Base-by-base conservation (phyloP, 2,888 invertebrate genomes). In the Athalia cordata region DNA sequence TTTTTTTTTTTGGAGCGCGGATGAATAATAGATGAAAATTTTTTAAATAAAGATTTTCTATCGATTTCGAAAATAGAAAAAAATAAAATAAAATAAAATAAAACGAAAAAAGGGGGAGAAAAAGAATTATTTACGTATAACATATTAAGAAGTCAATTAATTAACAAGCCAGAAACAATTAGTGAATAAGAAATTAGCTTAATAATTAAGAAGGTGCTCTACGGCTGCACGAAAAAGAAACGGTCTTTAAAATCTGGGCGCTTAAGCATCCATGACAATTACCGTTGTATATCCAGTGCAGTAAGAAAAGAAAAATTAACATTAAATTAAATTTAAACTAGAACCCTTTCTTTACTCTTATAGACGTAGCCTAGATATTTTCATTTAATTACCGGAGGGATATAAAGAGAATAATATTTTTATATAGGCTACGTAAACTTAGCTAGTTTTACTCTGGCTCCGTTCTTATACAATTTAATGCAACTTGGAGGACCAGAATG, bases 201-300 rank as follows among this genome's bases (percentile, higher is more conserved):
- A 72, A 72, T 29, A 29, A 29, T 29, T 29, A 29, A 29, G 29
- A 29, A 29, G 29, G 29, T 29, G 29, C 29, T 29, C 29, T 29
- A 29, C 29, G 29, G 29, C 72, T 57, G 72, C 47, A 72, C 57
- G 47, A 72, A 72, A 72, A 72, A 59, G 72, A 72, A 72, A 72
- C 72, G 59, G 72, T 57, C 7, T 72, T 68, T 29, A 68, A 52
- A n/a, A 43, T 9, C 43, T 7, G 52, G 50, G 52, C 61, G 62
- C 7, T 64, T 64, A 75, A 75, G 75, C 61, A 75, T 75, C 75
- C 75, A 45, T 75, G 75, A 75, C 75, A 75, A 75, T 75, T 75
- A 75, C 74, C 74, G 75, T 75, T 7, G 15, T 13, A 8, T 62
- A 13, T 29, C 15, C 11, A 13, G 47, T 29, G 65, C 8, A 66